Evolutionary conservation across 2,797 vertebrate species (phyloP).

Genomic region (Oryzias sinensis): DNA sequence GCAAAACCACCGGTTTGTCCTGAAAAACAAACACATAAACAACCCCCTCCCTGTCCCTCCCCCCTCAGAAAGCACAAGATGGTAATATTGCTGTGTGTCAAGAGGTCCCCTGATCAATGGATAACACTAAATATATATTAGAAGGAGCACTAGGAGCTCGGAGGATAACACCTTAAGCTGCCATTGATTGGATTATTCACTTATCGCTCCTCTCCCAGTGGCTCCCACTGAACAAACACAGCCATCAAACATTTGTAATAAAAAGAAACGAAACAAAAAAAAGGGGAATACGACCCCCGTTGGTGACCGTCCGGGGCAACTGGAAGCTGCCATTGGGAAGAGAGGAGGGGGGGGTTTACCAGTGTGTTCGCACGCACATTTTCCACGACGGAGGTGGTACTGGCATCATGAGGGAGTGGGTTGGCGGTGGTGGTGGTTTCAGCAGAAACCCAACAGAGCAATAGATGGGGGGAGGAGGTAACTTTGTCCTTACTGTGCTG

Average conservation of each 20-base stretch:
- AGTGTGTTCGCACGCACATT: constrained; percentile 48
- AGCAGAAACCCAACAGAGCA: constrained; percentile 35
- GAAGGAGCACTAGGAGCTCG: constrained; percentile 74
- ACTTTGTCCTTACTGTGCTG: background rate
- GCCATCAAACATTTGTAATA: constrained; percentile 55
- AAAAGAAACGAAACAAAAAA: constrained; percentile 40
- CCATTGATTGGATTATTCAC: constrained; percentile 77
- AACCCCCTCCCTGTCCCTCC: constrained; percentile 44
- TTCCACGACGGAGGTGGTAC: constrained; percentile 46
- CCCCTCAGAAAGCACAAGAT: constrained; percentile 73
- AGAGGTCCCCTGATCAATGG: constrained; percentile 68
- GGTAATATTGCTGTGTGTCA: constrained; percentile 84
- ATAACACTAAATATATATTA: constrained; percentile 63
- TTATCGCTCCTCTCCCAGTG: constrained; percentile 73
- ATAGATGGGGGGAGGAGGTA: background rate
- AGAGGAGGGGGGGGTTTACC: constrained; percentile 67
- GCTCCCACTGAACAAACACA: constrained; percentile 61
- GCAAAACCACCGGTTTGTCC: constrained; percentile 68
- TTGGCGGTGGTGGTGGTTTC: constrained; percentile 35
- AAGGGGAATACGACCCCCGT: constrained; percentile 73
- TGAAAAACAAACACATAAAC: constrained; percentile 15
- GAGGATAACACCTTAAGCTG: constrained; percentile 78
- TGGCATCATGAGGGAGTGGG: constrained; percentile 30
- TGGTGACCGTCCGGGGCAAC: constrained; percentile 73
- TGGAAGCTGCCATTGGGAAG: constrained; percentile 81